These are phyloP conservation scores for Drosophila peninsularis DNA, from an alignment of 2,888 invertebrate genomes.

Conservation along the genomic window DNA sequence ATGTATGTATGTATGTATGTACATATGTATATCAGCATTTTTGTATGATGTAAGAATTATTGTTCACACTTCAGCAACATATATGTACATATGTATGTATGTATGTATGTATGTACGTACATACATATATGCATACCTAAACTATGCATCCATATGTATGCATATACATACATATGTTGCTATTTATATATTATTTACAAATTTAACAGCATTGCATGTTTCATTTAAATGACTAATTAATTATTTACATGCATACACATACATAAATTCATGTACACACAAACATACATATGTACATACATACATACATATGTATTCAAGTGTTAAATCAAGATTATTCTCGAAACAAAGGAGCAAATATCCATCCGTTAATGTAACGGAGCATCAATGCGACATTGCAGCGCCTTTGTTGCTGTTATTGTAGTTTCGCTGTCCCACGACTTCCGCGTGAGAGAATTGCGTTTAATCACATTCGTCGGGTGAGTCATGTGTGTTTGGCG, in stretches of 20 bases:
- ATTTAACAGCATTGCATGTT: not conserved
- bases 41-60: conserved; percentile 5
- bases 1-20: not conserved
- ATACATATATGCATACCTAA: too few relatives aligned
- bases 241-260: not conserved
- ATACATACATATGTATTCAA: not conserved
- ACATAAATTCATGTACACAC: not conserved
- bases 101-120: not conserved
- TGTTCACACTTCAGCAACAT: not conserved
- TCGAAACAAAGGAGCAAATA: conserved; percentile 65
- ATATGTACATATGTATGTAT: not conserved
- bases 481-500: conserved; percentile 29
- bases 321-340: conserved; percentile 22
- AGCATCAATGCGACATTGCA: conserved; percentile 57
- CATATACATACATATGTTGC: not conserved
- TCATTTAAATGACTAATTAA: not conserved
- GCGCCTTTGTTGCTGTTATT: conserved; percentile 27
- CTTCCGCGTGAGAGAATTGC: conserved; percentile 64
- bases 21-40: not conserved
- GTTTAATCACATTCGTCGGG: conserved; percentile 40
- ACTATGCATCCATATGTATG: not conserved
- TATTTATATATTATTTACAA: conserved; percentile 5
- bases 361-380: conserved; percentile 43
- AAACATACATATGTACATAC: not conserved
- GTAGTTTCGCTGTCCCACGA: conserved; percentile 41